Conservation (phyloP, 2,888 invertebrate species). For the Andrena flavipes region DNA sequence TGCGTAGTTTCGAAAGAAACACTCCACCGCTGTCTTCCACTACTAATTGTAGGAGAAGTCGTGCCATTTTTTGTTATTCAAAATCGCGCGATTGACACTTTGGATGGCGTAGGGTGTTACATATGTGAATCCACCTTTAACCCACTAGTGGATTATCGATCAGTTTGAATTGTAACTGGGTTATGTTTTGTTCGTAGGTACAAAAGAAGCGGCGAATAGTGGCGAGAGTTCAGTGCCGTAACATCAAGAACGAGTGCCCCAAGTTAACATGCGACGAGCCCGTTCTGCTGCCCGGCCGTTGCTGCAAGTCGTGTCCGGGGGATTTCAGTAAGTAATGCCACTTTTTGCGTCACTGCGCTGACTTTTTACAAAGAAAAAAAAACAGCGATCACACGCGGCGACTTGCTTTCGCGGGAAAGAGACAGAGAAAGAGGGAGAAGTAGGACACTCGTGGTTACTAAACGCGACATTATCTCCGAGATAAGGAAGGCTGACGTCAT, state of each 20-base stretch:
- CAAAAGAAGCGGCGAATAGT: constrained; percentile 95
- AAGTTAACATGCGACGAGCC: constrained; percentile 95
- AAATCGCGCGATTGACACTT: too few species aligned
- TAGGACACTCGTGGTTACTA: constrained; percentile 13
- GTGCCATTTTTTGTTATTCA: too few species aligned
- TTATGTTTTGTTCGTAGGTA: constrained; percentile 86
- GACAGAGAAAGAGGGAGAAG: constrained; percentile 8
- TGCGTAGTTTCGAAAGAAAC: not conserved
- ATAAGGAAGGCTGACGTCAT: constrained; percentile 26
- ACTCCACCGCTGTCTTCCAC: too few species aligned
- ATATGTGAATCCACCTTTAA: too few species aligned
- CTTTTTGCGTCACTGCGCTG: not conserved
- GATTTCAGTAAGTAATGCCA: constrained; percentile 89
- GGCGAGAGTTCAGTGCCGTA: constrained; percentile 95
- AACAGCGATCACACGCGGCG: not conserved
- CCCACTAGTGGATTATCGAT: too few species aligned
- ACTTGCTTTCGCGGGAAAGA: constrained; percentile 14
- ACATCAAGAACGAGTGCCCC: constrained; percentile 96
- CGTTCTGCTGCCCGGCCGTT: constrained; percentile 92
- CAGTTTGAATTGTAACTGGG: not conserved
- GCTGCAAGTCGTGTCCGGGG: constrained; percentile 96
- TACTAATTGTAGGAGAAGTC: too few species aligned
- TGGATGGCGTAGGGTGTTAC: too few species aligned
- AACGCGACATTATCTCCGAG: constrained; percentile 32
- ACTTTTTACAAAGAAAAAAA: too few species aligned